Evolutionary conservation across 2,113 vertebrate species (phyloP).

Genomic region (Percina caprodes): DNA sequence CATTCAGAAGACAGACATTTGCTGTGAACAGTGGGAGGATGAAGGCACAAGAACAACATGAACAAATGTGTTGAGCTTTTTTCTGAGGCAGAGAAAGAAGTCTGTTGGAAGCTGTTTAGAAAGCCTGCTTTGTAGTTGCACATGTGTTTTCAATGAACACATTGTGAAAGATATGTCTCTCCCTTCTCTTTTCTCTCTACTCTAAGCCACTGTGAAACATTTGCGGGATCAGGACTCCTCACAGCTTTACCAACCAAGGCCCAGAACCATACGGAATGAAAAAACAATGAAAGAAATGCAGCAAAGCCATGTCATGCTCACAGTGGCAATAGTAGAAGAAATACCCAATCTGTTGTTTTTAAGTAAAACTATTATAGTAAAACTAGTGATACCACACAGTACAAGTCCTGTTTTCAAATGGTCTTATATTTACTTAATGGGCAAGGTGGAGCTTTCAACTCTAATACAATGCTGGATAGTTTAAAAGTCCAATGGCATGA

Average conservation of each 20-base stretch:
- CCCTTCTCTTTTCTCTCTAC: neutral
- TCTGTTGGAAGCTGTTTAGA: neutral
- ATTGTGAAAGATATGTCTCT: neutral
- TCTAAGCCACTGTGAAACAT: neutral
- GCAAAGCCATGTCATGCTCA: neutral
- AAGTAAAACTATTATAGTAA: too few species aligned
- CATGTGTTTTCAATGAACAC: slow-evolving; percentile 11
- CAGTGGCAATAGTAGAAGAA: neutral
- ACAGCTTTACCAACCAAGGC: neutral
- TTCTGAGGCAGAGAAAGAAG: neutral
- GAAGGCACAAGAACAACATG: slow-evolving; percentile 5
- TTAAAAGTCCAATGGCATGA: too few species aligned
- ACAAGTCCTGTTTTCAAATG: too few species aligned
- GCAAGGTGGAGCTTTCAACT: too few species aligned
- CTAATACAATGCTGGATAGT: too few species aligned
- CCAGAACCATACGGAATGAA: neutral
- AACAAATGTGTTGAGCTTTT: slow-evolving; percentile 12
- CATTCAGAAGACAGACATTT: slow-evolving; percentile 8
- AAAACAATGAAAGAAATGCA: neutral
- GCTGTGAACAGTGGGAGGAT: slow-evolving; percentile 18
- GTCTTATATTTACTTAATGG: too few species aligned
- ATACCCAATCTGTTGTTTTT: too few species aligned
- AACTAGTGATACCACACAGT: too few species aligned
- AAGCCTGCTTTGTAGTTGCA: neutral
- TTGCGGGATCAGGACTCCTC: neutral